Base-by-base conservation (phyloP, 2,113 vertebrate genomes). In the Hiodon alosoides region DNA sequence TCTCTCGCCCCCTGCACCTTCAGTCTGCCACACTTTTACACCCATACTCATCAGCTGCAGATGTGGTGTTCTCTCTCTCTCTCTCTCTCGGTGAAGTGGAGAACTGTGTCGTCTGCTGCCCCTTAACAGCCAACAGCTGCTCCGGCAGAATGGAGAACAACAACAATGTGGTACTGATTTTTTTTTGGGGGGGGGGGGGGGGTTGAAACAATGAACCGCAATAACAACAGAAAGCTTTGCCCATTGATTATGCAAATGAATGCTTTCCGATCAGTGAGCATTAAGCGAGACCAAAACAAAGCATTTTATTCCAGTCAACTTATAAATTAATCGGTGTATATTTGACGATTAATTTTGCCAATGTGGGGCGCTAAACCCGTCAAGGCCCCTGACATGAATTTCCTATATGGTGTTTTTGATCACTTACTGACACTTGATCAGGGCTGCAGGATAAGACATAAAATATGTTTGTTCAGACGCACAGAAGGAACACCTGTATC, bases 111-210 rank as follows among this genome's bases (percentile, higher is more conserved):
- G 85, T 93, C 92, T 93, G 83, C 81, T 85, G 85, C 83, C 75
- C 76, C 79, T 83, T 90, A 92, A 87, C 93, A 92, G 89, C 87
- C 90, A 88, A 87, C 94, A 95, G 92, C 93, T 95, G 93, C 90
- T 82, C 84, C 80, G 79, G 86, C 90, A 77, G 84, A 88, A 90
- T 86, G 88, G 75, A 81, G 78, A 86, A 90, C 79, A 80, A 90
- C 83, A 79, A 87, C 84, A 87, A 83, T 85, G 80, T 87, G 80
- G 79, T 85, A 86, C 83, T 78, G 76, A 86, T 87, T 86, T 86
- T 79, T 75, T n/a, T n/a, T n/a, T n/a, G n/a, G n/a, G n/a, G n/a
- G n/a, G n/a, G 71, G 76, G 78, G 60, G 77, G 55, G 74, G 68
- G 82, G 53, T 9, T 31, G 31, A 87, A 87, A 84, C 83, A 87